Evolutionary conservation across 2,888 invertebrate species (phyloP).

Genomic region (Strigamia maritima): DNA sequence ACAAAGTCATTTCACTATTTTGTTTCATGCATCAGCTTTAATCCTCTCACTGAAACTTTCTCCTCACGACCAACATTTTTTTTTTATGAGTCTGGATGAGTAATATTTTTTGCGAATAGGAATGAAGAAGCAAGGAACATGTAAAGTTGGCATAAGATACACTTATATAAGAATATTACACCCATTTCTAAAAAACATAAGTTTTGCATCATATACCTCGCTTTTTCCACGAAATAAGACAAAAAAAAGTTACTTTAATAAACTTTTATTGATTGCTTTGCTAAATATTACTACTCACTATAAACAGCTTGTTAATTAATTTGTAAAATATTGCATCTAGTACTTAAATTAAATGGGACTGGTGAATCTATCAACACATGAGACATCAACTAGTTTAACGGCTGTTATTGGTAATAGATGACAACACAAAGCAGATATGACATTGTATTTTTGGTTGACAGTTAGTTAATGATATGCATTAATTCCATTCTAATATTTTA

Average conservation of each 20-base stretch:
- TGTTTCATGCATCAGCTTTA: not conserved
- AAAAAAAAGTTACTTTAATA: too few relatives aligned
- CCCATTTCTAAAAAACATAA: not conserved
- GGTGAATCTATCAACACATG: not conserved
- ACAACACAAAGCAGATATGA: not conserved
- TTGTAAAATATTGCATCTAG: not conserved
- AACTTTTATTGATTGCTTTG: too few relatives aligned
- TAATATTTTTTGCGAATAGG: not conserved
- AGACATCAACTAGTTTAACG: not conserved
- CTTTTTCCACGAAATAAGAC: not conserved
- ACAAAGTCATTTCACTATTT: not conserved
- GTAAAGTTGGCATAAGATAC: not conserved
- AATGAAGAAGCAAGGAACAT: not conserved
- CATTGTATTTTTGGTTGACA: not conserved
- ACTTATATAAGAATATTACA: slow-evolving; percentile 7
- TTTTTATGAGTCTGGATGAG: not conserved
- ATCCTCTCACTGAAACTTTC: not conserved
- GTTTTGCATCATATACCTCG: not conserved
- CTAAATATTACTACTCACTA: too few relatives aligned
- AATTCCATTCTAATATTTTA: not conserved
- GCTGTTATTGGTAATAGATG: not conserved
- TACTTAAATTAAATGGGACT: not conserved
- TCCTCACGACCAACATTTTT: not conserved
- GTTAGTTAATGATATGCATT: not conserved
- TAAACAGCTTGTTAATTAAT: not conserved